Conservation (phyloP, 1,140 invertebrate species). For the Drosophila neocordata region DNA sequence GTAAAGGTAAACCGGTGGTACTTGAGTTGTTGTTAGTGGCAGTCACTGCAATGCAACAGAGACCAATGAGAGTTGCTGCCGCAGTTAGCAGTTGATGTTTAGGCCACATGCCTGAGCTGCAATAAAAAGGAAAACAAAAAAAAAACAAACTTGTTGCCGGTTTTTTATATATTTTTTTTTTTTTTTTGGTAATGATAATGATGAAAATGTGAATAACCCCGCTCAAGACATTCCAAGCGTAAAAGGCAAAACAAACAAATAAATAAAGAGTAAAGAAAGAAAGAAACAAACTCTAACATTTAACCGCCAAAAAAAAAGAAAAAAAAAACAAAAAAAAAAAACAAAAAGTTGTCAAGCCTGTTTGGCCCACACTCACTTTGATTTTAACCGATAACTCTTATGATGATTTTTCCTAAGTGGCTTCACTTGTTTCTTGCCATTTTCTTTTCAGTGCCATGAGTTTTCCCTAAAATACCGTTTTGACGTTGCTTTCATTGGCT, state of each 20-base stretch:
- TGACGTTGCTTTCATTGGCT: constrained; percentile 24
- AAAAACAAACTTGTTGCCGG: constrained; percentile 39
- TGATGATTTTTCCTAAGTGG: constrained; percentile 68
- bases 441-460: constrained; percentile 27
- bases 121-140: constrained; percentile 44
- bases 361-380: constrained; percentile 59
- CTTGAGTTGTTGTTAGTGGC: neutral
- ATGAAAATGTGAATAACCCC: constrained; percentile 52
- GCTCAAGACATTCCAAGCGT: constrained; percentile 43
- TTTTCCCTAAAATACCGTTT: constrained; percentile 60
- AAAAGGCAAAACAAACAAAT: constrained; percentile 17
- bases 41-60: constrained; percentile 63
- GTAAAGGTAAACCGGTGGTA: constrained; percentile 37
- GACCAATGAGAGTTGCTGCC: constrained; percentile 53
- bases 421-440: constrained; percentile 43
- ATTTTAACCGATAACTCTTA: constrained; percentile 61
- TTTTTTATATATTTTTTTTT: neutral
- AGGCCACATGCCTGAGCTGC: constrained; percentile 64
- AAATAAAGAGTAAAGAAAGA: neutral
- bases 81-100: constrained; percentile 60
- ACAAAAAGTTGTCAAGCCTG: constrained; percentile 55
- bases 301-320: neutral
- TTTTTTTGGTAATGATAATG: neutral
- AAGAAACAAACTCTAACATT: constrained; percentile 1
- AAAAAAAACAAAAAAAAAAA: neutral